Base-by-base conservation (phyloP, 2,797 vertebrate species). In the Rhynchotus rufescens region DNA sequence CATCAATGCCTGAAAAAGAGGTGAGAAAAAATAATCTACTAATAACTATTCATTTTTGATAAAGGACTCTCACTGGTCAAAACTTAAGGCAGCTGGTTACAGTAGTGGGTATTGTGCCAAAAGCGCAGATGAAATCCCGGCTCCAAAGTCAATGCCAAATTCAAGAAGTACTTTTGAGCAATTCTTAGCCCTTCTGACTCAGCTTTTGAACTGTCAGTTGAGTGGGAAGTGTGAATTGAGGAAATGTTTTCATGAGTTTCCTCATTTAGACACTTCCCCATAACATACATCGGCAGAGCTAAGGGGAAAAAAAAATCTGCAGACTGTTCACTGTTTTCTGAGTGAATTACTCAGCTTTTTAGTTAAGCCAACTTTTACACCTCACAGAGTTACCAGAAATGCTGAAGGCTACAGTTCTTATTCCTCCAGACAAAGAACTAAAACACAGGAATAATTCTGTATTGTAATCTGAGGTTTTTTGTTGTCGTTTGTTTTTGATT, bases 141-240 rank as follows among this genome's bases (percentile, higher is more conserved):
- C 40, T 91, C 81, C 56, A 38, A 91, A 90, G 69, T 75, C 59
- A 59, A 73, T 84, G 90, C 86, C 90, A 95, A 93, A 94, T 86
- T 93, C 79, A 51, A 82, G 22, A 90, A 81, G 88, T 91, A 96
- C 95, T 94, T 95, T 67, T 92, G 79, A 96, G 95, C 86, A 95
- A 94, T 89, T 95, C 91, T 92, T 85, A 92, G 91, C 60, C 93
- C 66, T 96, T 95, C 90, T 96, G 94, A 94, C 95, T 95, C 94
- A 96, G 95, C 88, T 96, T 95, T 61, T 93, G 94, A 96, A 93
- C 93, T 94, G 92, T 95, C 92, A 94, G 91, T 92, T 93, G 94
- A 92, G 93, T 94, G 81, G 94, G 95, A 94, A 62, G 95, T 90
- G 91, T 86, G 94, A 96, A 95, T 91, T 94, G 94, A 96, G 92